Conservation (phyloP, 2,113 vertebrate species). For the Danio rerio region DNA sequence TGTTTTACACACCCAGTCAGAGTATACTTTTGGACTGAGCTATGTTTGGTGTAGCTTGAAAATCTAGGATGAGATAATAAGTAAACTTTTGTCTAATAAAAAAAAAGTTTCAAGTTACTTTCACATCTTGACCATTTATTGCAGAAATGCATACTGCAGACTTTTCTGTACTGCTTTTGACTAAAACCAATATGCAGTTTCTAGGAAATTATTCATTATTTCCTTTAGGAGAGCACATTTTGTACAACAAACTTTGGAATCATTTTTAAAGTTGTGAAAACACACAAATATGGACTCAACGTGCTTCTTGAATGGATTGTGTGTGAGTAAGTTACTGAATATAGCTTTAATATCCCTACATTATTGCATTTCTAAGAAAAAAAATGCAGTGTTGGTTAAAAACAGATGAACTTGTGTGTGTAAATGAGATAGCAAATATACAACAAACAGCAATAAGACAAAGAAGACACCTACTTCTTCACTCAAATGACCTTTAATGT, state of each 20-base stretch:
- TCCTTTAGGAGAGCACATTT: neutral
- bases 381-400: neutral
- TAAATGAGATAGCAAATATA: neutral
- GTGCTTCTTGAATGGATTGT: neutral
- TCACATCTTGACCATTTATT: too few species aligned
- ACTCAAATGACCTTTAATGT: slow-evolving; percentile 56
- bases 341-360: neutral
- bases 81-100: too few species aligned
- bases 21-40: too few species aligned
- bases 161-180: too few species aligned
- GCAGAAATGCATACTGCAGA: too few species aligned
- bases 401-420: neutral
- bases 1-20: too few species aligned
- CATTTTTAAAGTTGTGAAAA: neutral
- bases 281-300: neutral
- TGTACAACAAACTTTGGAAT: neutral
- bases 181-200: too few species aligned
- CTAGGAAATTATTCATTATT: too few species aligned
- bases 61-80: too few species aligned
- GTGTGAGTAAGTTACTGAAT: neutral
- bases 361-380: neutral
- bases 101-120: too few species aligned
- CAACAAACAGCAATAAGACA: slow-evolving; percentile 5
- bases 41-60: too few species aligned
- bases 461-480: slow-evolving; percentile 14